These are phyloP conservation scores for Hymenopus coronatus DNA, from an alignment of 2,888 invertebrate species.

Conservation along the genomic window DNA sequence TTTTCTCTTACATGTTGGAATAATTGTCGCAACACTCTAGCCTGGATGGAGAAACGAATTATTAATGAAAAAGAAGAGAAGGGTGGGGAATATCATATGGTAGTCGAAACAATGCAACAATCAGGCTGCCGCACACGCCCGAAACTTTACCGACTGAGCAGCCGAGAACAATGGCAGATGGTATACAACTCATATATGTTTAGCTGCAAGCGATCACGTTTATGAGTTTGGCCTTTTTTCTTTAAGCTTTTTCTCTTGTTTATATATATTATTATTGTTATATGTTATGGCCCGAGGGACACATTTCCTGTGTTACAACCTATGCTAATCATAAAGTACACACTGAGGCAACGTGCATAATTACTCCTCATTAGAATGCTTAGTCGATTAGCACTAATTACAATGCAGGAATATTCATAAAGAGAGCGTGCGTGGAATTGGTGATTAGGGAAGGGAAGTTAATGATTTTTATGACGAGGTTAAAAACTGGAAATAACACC, in stretches of 20 bases:
- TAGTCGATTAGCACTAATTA: background rate
- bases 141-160: background rate
- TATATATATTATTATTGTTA: slow-evolving; percentile 3
- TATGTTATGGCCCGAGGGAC: background rate
- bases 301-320: slow-evolving; percentile 5
- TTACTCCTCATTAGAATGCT: background rate
- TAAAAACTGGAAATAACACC: background rate
- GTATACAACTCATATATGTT: background rate
- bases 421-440: background rate
- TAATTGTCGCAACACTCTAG: background rate
- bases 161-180: slow-evolving; percentile 10
- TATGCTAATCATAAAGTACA: slow-evolving; percentile 5
- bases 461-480: background rate
- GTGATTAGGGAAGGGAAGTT: background rate
- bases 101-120: background rate
- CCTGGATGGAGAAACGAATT: background rate
- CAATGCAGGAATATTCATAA: background rate
- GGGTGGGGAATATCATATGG: background rate
- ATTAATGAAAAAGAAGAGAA: background rate
- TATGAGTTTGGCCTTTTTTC: background rate
- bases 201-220: slow-evolving; percentile 8
- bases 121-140: background rate
- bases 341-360: background rate
- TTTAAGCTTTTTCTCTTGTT: background rate
- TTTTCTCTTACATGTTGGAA: background rate